phyloP scores from a whole-genome alignment of 1,140 invertebrate species.

The Formica selysi region DNA sequence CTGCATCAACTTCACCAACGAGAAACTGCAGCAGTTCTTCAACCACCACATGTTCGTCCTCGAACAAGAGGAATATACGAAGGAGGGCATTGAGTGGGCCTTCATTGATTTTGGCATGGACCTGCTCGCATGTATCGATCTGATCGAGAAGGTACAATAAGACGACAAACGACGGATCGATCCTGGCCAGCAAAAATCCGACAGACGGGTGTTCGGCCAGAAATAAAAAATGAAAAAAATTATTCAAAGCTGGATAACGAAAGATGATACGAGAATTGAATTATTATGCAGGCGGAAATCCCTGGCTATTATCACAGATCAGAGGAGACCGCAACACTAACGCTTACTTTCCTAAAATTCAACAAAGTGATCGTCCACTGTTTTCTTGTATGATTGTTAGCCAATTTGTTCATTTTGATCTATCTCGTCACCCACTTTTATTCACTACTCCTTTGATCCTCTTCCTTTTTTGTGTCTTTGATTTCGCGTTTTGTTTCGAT shows the following conservation, averaged over 20 bases:
- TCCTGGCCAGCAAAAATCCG: constrained; percentile 55
- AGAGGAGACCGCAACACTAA: constrained; percentile 73
- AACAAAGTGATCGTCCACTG: constrained; percentile 84
- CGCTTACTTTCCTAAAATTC: constrained; percentile 74
- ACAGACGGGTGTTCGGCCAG: constrained; percentile 55
- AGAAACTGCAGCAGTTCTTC: constrained; percentile 99
- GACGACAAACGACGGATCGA: constrained; percentile 71
- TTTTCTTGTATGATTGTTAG: constrained; percentile 79
- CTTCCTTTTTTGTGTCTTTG: constrained; percentile 12
- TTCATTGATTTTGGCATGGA: constrained; percentile 99
- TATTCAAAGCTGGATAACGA: constrained; percentile 54
- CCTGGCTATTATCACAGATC: constrained; percentile 57
- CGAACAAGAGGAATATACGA: constrained; percentile 99
- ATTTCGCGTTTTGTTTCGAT: constrained; percentile 28
- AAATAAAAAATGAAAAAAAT: constrained; percentile 36
- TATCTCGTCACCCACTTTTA: constrained; percentile 3
- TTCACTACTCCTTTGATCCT: constrained; percentile 36
- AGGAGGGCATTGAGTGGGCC: constrained; percentile 97
- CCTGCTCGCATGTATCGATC: constrained; percentile 97
- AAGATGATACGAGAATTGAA: constrained; percentile 46
- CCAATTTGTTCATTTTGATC: constrained; percentile 37
- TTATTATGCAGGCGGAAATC: constrained; percentile 45
- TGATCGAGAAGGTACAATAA: constrained; percentile 96
- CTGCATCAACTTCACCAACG: constrained; percentile 99
- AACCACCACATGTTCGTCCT: constrained; percentile 99